phyloP scores from a whole-genome alignment of 2,113 vertebrate genomes.

The Lophotis ruficrista region DNA sequence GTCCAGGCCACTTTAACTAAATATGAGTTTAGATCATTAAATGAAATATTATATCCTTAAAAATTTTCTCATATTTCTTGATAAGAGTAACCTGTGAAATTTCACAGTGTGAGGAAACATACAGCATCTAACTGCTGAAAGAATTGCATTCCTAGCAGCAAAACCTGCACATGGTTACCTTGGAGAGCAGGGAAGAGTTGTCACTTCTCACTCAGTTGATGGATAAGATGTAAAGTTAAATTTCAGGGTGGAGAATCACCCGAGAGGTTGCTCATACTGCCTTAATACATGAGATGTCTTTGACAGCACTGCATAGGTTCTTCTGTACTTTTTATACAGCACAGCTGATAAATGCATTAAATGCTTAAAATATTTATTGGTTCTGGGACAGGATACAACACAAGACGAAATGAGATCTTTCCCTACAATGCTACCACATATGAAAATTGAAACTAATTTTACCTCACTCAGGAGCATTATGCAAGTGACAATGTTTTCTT shows the following conservation, averaged over 20 bases:
- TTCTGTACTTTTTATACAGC: neutral
- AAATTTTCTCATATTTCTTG: neutral
- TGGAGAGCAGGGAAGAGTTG: neutral
- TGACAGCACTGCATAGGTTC: neutral
- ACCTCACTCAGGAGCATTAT: neutral
- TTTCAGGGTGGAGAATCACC: slow-evolving; percentile 48
- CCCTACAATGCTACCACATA: neutral
- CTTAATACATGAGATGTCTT: neutral
- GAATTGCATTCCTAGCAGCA: neutral
- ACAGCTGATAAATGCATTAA: slow-evolving; percentile 62
- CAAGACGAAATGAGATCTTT: slow-evolving; percentile 33
- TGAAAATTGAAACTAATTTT: slow-evolving; percentile 39
- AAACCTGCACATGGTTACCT: neutral
- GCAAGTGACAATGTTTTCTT: slow-evolving; percentile 9
- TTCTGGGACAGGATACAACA: slow-evolving; percentile 13
- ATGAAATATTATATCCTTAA: neutral
- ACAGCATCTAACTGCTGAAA: neutral
- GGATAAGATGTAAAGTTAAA: slow-evolving; percentile 50
- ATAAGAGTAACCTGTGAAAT: neutral
- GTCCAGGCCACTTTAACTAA: neutral
- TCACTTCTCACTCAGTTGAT: neutral
- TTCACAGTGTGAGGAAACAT: neutral
- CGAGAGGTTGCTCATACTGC: neutral
- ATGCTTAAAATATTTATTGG: slow-evolving; percentile 67
- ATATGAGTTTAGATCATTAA: neutral